Evolutionary conservation across 2,888 invertebrate species (phyloP).

Genomic region (Steinernema hermaphroditum): DNA sequence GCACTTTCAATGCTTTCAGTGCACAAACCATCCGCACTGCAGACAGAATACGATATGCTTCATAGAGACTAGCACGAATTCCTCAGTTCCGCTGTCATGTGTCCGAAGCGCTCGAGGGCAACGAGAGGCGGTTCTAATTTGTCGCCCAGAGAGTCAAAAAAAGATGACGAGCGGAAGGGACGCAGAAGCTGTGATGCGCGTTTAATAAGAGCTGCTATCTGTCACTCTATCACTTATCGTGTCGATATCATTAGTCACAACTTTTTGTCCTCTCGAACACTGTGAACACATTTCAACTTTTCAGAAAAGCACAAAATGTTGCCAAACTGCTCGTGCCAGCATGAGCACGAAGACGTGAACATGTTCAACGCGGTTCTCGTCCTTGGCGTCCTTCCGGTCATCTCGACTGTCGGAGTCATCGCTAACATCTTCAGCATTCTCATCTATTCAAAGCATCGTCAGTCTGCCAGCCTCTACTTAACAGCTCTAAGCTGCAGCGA

Average conservation of each 20-base stretch:
- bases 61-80: no score
- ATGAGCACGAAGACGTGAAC: constrained; percentile 40
- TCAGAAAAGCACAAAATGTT: background rate
- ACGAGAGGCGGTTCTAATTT: constrained; percentile 12
- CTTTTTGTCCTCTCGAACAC: background rate
- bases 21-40: no score
- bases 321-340: constrained; percentile 37
- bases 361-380: constrained; percentile 42
- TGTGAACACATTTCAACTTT: background rate
- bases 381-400: constrained; percentile 39
- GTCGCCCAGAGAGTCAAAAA: constrained; percentile 6
- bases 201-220: background rate
- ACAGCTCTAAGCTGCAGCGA: constrained; percentile 56
- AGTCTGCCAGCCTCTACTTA: constrained; percentile 53
- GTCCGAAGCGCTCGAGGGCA: background rate
- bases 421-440: constrained; percentile 39
- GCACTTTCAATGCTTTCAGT: no score
- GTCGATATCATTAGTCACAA: constrained; percentile 1
- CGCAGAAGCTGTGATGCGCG: background rate
- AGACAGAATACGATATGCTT: no score
- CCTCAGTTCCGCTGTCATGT: no score
- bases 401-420: constrained; percentile 37
- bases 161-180: constrained; percentile 8
- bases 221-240: constrained; percentile 1
- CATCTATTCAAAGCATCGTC: constrained; percentile 35